Conservation (phyloP, 2,888 invertebrate species). For the Troilus luridus region DNA sequence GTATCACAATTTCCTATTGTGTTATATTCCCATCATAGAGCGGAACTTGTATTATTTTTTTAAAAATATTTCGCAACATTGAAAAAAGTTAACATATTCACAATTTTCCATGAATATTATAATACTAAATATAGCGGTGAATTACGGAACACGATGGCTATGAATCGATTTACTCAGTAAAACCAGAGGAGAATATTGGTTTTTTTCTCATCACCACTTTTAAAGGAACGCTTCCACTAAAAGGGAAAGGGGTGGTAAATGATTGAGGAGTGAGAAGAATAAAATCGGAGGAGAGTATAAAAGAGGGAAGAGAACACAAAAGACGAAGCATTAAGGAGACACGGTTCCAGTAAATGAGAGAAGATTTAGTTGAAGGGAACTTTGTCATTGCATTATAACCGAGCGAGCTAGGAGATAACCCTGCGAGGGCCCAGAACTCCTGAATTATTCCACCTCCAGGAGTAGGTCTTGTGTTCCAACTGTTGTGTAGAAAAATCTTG, state of each 20-base stretch:
- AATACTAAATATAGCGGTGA: not conserved
- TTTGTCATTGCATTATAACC: not conserved
- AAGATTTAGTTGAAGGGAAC: slow-evolving; percentile 9
- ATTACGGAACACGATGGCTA: not conserved
- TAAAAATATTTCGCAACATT: no score
- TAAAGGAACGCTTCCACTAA: not conserved
- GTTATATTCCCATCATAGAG: no score
- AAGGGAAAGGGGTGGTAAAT: not conserved
- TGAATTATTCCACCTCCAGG: not conserved
- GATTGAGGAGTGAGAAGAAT: not conserved
- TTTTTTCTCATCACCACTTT: not conserved
- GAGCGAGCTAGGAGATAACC: not conserved
- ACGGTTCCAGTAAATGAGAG: not conserved
- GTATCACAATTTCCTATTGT: no score
- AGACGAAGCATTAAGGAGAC: not conserved
- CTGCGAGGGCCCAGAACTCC: not conserved
- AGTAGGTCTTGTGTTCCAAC: not conserved
- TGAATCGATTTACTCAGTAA: not conserved
- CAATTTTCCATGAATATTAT: not conserved
- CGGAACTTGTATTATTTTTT: no score
- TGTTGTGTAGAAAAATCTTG: no score
- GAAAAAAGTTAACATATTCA: no score
- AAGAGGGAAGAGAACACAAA: not conserved
- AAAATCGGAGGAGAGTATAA: not conserved
- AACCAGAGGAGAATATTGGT: not conserved